phyloP scores from a whole-genome alignment of 2,797 vertebrate species.

The Microtus californicus region DNA sequence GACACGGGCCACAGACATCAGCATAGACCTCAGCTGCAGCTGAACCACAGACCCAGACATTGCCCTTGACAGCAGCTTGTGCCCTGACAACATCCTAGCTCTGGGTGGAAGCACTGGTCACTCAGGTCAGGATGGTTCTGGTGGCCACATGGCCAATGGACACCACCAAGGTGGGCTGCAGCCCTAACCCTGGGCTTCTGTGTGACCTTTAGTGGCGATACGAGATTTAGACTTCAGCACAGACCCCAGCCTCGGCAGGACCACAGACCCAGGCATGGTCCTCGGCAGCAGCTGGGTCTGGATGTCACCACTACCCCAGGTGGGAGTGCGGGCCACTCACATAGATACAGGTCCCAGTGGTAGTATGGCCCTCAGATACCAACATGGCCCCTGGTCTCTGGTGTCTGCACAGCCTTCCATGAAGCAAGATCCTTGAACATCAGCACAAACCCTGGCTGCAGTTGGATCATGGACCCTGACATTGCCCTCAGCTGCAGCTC shows the following conservation, averaged over 20 bases:
- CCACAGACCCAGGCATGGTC: neutral
- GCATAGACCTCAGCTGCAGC: neutral
- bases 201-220: neutral
- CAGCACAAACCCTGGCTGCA: too few species aligned
- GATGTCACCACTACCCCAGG: neutral
- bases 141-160: neutral
- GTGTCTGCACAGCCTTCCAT: neutral
- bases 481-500: neutral
- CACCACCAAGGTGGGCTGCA: neutral
- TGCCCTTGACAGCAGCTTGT: neutral
- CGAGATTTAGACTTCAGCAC: neutral
- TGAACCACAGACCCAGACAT: neutral
- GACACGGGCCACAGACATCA: neutral
- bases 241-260: neutral
- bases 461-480: neutral
- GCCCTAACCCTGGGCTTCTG: neutral
- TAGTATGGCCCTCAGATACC: neutral
- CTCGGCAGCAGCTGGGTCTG: neutral
- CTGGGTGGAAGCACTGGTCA: neutral
- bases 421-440: too few species aligned
- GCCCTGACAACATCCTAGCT: neutral
- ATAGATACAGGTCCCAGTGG: neutral
- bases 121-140: neutral
- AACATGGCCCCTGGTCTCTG: neutral
- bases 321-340: neutral